Conservation (phyloP, 2,797 vertebrate species). For the Limnodromus scolopaceus region DNA sequence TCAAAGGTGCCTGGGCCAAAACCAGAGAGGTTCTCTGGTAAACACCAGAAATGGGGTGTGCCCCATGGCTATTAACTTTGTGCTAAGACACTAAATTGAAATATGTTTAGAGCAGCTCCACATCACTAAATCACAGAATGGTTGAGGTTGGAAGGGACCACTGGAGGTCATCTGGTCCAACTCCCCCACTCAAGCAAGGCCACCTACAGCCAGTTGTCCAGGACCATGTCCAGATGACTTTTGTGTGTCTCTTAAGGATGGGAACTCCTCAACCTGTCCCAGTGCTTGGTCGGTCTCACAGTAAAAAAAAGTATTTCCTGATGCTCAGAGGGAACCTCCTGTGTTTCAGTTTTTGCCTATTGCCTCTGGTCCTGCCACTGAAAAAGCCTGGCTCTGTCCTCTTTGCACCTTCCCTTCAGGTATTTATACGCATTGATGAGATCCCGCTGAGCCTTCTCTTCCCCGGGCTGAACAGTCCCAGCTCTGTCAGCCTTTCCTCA, state of each 20-base stretch:
- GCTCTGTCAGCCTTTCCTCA: background rate
- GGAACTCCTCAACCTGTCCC: background rate
- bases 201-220: background rate
- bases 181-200: too few species aligned
- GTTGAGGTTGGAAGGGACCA: background rate
- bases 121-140: background rate
- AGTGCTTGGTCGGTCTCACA: background rate
- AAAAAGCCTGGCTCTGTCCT: background rate
- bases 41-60: background rate
- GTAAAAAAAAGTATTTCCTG: background rate
- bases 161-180: background rate
- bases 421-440: background rate
- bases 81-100: background rate
- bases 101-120: background rate
- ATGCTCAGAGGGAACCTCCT: background rate
- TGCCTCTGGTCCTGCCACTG: background rate
- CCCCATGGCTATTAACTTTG: background rate
- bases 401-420: background rate
- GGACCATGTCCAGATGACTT: rapidly evolving
- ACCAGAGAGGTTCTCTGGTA: background rate
- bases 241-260: background rate
- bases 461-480: background rate
- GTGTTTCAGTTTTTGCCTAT: background rate
- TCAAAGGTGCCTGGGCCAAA: background rate
- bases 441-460: background rate